Percentiles rank a stretch among this genome's conserved stretches.
Conservation (phyloP, 1,140 invertebrate species). For the Heliconius nattereri region DNA sequence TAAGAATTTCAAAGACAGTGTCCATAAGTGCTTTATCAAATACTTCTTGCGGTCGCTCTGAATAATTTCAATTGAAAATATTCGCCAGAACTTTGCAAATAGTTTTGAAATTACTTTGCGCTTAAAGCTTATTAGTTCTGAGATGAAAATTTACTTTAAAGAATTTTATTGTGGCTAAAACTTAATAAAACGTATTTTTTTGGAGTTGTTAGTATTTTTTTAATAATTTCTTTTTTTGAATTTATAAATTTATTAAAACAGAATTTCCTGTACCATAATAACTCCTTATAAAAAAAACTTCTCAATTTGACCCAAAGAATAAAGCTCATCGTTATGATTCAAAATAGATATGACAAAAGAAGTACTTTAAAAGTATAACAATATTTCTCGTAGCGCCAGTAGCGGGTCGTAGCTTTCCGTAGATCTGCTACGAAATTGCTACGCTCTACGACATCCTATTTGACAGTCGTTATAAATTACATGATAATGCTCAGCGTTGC, state of each 20-base stretch:
- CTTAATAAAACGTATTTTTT: background rate
- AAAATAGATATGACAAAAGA: background rate
- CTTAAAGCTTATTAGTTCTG: background rate
- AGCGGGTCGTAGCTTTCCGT: background rate
- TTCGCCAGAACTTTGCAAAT: background rate
- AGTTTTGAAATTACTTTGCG: slow-evolving; percentile 2
- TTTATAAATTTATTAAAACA: too few relatives aligned
- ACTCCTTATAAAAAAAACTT: background rate
- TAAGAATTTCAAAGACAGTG: background rate
- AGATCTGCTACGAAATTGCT: slow-evolving; percentile 1
- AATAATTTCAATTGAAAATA: slow-evolving; percentile 8
- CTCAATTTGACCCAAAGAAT: background rate
- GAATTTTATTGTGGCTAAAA: background rate
- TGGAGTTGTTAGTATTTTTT: too few relatives aligned
- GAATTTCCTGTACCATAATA: too few relatives aligned
- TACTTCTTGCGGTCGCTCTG: background rate
- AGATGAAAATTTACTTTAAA: background rate
- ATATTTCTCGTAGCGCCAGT: background rate
- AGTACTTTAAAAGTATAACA: background rate
- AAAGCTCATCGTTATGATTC: slow-evolving; percentile 1
- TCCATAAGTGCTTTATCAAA: slow-evolving; percentile 8
- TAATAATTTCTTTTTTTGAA: too few relatives aligned
- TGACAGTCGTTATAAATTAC: slow-evolving; percentile 8
- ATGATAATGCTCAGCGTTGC: background rate
- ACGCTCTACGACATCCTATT: slow-evolving; percentile 10